Conservation (phyloP, 2,113 vertebrate genomes). For the Beaufortia kweichowensis region DNA sequence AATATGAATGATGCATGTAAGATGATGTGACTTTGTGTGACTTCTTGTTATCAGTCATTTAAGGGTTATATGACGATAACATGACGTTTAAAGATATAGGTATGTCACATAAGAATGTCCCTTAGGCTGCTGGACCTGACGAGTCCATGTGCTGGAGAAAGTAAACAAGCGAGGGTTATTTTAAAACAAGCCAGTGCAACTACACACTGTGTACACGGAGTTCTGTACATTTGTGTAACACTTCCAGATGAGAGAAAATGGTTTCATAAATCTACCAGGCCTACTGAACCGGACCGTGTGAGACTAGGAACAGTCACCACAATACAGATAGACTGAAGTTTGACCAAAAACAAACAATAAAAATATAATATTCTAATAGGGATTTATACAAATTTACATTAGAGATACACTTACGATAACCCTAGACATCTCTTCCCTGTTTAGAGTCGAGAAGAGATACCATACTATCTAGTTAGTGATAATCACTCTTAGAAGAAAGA, state of each 20-base stretch:
- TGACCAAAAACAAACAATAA: too few relatives aligned
- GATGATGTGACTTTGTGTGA: not conserved
- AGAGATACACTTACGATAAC: too few relatives aligned
- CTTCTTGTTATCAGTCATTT: not conserved
- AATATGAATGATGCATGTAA: not conserved
- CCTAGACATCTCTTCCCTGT: too few relatives aligned
- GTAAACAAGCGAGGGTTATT: not conserved
- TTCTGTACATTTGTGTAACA: not conserved
- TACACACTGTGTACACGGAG: not conserved
- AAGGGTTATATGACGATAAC: constrained; percentile 1
- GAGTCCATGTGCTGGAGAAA: not conserved
- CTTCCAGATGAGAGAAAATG: not conserved
- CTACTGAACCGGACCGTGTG: too few relatives aligned
- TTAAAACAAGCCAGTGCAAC: not conserved
- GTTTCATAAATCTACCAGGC: not conserved
- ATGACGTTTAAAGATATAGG: not conserved
- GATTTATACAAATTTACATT: too few relatives aligned
- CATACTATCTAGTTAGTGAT: not conserved
- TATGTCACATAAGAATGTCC: constrained; percentile 7
- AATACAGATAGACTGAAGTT: too few relatives aligned
- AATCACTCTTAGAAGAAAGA: not conserved
- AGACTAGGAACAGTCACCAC: too few relatives aligned
- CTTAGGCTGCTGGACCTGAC: constrained; percentile 6
- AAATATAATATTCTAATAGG: too few relatives aligned
- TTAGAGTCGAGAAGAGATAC: not conserved